A percentile compares a stretch with the other conserved stretches of the same genome.
These are phyloP conservation scores for Myotis davidii DNA, from an alignment of 2,113 vertebrate genomes.

Conservation along the genomic window DNA sequence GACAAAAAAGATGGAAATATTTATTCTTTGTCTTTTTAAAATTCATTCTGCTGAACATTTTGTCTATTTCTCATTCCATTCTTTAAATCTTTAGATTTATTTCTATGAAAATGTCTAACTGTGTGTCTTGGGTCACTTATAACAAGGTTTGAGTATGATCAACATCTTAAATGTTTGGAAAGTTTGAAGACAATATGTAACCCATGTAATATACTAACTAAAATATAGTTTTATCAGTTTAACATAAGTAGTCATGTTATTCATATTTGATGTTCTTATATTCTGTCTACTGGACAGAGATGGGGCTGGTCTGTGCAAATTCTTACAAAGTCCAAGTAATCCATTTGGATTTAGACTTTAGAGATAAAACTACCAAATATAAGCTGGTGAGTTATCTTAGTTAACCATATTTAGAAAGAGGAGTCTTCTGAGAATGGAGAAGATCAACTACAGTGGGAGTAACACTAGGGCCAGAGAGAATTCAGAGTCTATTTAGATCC, in stretches of 20 bases:
- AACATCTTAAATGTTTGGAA: neutral
- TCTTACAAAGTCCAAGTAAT: neutral
- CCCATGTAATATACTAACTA: neutral
- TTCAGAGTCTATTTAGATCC: neutral
- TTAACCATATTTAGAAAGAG: neutral
- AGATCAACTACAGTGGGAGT: fast-evolving
- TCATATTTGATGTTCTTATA: neutral
- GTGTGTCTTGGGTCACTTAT: neutral
- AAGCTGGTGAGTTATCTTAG: neutral
- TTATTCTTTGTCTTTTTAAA: neutral
- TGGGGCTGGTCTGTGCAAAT: neutral
- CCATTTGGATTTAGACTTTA: neutral
- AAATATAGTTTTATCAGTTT: neutral
- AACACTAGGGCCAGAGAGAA: neutral
- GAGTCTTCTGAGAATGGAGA: neutral
- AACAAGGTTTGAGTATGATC: neutral
- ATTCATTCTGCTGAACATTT: neutral
- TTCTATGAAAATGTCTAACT: neutral
- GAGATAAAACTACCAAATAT: neutral
- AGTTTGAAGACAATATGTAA: neutral
- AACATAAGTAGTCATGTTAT: neutral
- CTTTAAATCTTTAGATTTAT: neutral
- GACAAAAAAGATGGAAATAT: neutral
- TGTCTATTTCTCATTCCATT: neutral
- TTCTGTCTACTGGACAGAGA: neutral